These are phyloP conservation scores for Brachyhypopomus gauderio DNA, from an alignment of 2,113 vertebrate species.

Conservation along the genomic window DNA sequence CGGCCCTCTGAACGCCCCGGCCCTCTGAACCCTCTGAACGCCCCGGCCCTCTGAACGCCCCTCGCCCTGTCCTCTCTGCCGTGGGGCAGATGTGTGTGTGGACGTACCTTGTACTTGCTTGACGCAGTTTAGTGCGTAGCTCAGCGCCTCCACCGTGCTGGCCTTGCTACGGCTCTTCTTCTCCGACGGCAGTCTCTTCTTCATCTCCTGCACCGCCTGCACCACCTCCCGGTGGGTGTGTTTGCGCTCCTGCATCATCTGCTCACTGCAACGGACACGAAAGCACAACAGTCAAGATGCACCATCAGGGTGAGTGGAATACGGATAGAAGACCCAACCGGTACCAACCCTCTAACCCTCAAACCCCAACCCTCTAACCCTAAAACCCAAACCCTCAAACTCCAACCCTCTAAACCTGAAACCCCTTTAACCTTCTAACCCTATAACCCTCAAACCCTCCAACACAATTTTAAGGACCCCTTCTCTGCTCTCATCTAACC, in stretches of 20 bases:
- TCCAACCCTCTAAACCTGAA: no score
- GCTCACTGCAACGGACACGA: conserved; percentile 58
- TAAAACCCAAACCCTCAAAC: no score
- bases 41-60: not conserved
- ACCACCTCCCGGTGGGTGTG: conserved; percentile 76
- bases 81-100: not conserved
- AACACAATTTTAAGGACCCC: no score
- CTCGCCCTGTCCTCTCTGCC: no score
- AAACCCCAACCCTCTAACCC: no score
- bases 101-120: conserved; percentile 83
- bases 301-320: no score
- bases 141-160: conserved; percentile 82
- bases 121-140: conserved; percentile 85
- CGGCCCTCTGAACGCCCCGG: not conserved
- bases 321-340: no score
- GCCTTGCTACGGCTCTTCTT: conserved; percentile 77
- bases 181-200: conserved; percentile 80
- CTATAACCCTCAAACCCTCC: no score
- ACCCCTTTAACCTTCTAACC: no score
- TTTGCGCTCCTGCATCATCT: conserved; percentile 57
- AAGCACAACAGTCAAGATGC: not conserved
- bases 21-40: no score
- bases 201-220: conserved; percentile 85
- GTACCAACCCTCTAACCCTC: no score
- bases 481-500: no score